Evolutionary conservation across 2,797 vertebrate genomes (phyloP).

Genomic region (Leptodactylus fallax): DNA sequence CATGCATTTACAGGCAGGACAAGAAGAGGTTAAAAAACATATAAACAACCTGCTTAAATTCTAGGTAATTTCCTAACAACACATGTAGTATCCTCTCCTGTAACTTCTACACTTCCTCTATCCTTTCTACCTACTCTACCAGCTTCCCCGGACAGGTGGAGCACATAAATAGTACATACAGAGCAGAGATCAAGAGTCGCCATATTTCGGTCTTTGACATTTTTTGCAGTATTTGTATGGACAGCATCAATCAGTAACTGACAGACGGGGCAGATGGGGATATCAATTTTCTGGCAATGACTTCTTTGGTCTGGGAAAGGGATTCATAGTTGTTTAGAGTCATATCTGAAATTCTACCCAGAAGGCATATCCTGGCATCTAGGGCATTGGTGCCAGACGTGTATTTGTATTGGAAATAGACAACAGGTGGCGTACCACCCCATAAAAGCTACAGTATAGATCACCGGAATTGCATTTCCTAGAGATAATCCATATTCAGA

Average conservation of each 20-base stretch:
- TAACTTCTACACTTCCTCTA: no score
- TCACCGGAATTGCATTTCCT: background rate
- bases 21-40: no score
- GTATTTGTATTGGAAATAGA: constrained; percentile 9
- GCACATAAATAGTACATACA: background rate
- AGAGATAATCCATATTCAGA: background rate
- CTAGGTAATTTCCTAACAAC: no score
- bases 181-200: background rate
- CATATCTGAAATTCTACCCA: background rate
- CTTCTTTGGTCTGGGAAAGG: constrained; percentile 14
- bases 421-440: background rate
- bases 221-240: background rate
- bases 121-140: background rate
- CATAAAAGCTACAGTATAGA: background rate
- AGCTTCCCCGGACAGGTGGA: background rate
- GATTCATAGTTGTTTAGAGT: background rate
- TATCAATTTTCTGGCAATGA: constrained; percentile 14
- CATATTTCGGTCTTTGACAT: background rate
- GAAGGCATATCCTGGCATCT: constrained; percentile 17
- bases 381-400: constrained; percentile 17
- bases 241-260: background rate
- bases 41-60: no score
- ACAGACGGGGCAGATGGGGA: constrained; percentile 12
- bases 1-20: no score
- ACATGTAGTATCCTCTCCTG: no score